Conservation (phyloP, 2,113 vertebrate genomes). For the Dicerorhinus sumatrensis region DNA sequence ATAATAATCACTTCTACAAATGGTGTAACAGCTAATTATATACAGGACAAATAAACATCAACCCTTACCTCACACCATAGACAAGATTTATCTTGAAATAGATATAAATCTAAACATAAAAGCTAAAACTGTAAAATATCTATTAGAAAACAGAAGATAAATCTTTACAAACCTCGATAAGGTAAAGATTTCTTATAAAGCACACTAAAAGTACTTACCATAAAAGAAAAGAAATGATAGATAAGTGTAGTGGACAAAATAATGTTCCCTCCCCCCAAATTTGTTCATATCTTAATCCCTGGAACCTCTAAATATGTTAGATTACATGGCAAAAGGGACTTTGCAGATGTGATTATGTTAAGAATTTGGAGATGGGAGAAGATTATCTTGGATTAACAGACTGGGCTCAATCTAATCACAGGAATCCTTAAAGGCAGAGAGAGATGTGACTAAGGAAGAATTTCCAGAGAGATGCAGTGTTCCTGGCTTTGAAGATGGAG, state of each 20-base stretch:
- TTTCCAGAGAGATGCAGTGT: too few relatives aligned
- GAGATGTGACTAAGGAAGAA: neutral
- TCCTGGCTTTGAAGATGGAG: neutral
- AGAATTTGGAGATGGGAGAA: neutral
- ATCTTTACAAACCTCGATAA: neutral
- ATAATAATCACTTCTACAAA: neutral
- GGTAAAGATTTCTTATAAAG: neutral
- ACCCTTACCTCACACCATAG: neutral
- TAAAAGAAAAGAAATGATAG: neutral
- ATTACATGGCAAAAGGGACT: neutral
- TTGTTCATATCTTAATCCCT: neutral
- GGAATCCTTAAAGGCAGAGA: neutral
- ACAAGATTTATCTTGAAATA: neutral
- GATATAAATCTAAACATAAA: neutral
- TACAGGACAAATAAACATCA: neutral
- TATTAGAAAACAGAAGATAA: neutral
- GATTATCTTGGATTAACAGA: neutral
- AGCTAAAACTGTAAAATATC: neutral
- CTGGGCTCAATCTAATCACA: neutral
- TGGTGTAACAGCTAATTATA: neutral
- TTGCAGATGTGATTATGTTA: neutral
- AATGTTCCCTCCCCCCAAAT: neutral
- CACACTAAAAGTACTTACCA: neutral
- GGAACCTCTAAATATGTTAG: neutral
- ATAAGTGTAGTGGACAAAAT: neutral